Evolutionary conservation across 2,888 invertebrate species (phyloP), one percentile per base, ranked within the genome.

Genomic region (Deilephila porcellus): DNA sequence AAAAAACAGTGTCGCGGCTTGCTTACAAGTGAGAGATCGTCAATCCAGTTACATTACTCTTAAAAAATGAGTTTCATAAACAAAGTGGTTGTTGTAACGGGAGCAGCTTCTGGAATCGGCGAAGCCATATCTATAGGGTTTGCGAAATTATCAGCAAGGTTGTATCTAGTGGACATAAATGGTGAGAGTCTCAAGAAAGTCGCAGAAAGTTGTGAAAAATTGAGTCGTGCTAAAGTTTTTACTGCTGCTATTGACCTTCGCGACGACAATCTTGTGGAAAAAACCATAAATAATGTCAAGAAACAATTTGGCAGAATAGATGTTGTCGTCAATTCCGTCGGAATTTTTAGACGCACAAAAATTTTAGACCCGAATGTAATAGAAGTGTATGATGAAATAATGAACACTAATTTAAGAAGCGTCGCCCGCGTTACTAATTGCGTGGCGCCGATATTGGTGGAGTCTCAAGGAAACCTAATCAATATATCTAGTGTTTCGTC

Each of bases 81-180:
- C 76, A 86, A 88, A 85, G 81, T 86, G 3, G 84, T 88, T 3
- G 56, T 87, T 71, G 76, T 89, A 71, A 88, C 90, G 4, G 86
- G 88, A 56, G 87, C 86, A 8, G 80, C 82, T 11, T 87, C 86
- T 0, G 87, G 87, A 14, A 83, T 89, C 6, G 89, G 89, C n/a
- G 84, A 86, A 80, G 83, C 83, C 17, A 81, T 83, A 53, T 84
- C 88, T 53, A 52, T 83, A 67, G 76, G 82, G 74, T 88, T 89
- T 75, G 83, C 88, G 1, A 86, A 86, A 78, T 71, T 82, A 73
- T 83, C 84, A 59, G 88, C 88, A 67, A 85, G 83, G 75, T 76
- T 88, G 34, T 81, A 84, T 19, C 76, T 89, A 32, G 75, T 86
- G n/a, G 87, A 86, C 75, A 81, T 80, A 60, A 78, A 87, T 70